phyloP scores from a whole-genome alignment of 2,888 invertebrate species.

The Enchytraeus crypticus region DNA sequence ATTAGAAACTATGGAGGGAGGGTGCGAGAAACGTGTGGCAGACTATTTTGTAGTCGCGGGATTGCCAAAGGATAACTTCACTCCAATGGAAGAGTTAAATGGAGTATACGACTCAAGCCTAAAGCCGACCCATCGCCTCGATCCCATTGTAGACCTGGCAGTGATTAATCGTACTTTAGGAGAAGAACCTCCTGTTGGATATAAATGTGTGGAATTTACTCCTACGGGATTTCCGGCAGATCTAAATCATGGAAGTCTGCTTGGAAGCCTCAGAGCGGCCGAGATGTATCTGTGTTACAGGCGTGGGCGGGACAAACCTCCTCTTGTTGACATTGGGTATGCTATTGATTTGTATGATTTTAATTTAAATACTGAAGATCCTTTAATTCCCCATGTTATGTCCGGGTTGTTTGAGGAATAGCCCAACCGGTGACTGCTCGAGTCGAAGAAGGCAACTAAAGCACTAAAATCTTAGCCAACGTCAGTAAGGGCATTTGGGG shows the following conservation, averaged over 20 bases:
- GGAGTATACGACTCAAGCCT: conserved; percentile 66
- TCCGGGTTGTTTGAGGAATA: no score
- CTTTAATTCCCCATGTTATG: no score
- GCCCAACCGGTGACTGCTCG: no score
- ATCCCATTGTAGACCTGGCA: conserved; percentile 92
- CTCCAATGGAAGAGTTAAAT: conserved; percentile 54
- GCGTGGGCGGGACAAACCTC: conserved; percentile 86
- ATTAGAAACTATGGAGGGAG: no score
- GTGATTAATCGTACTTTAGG: conserved; percentile 68
- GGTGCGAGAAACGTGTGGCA: conserved; percentile 58
- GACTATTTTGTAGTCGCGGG: conserved; percentile 99
- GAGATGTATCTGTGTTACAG: conserved; percentile 86
- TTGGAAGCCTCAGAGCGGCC: conserved; percentile 84
- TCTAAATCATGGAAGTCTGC: conserved; percentile 67
- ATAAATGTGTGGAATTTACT: conserved; percentile 44
- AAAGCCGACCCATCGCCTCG: conserved; percentile 64
- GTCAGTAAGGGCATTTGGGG: no score
- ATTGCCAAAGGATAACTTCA: conserved; percentile 61
- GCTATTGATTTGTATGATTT: no score
- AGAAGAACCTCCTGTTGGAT: conserved; percentile 57
- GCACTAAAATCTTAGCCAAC: no score
- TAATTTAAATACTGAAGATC: no score
- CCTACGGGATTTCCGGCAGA: conserved; percentile 73
- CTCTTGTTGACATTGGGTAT: conserved; percentile 92
- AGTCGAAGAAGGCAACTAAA: no score